Percentiles rank a stretch among this genome's conserved stretches.
phyloP scores from a whole-genome alignment of 2,797 vertebrate species.

The Hippoglossus hippoglossus region DNA sequence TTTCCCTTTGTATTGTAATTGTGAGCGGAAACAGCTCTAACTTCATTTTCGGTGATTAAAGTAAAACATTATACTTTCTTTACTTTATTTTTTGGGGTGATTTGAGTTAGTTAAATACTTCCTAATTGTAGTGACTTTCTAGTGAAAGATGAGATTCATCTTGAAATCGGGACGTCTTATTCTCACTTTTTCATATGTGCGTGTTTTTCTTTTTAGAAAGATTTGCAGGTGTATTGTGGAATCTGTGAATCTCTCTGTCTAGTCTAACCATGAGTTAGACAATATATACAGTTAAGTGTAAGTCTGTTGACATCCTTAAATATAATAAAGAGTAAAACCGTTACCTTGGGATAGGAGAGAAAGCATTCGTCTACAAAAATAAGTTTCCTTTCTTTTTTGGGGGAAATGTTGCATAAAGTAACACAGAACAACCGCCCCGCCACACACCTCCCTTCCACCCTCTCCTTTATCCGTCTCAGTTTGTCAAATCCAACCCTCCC shows the following conservation, averaged over 20 bases:
- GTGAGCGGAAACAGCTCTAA: background rate
- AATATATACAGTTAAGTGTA: background rate
- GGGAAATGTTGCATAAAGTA: slow-evolving; percentile 28
- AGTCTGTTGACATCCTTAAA: background rate
- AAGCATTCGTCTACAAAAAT: slow-evolving; percentile 13
- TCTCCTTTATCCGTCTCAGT: slow-evolving; percentile 5
- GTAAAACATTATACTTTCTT: background rate
- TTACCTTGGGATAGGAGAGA: background rate
- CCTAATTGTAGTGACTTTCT: background rate
- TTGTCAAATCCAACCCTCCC: slow-evolving; percentile 29
- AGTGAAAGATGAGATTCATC: background rate
- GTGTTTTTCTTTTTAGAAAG: background rate
- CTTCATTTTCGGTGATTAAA: too few species aligned
- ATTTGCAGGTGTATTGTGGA: slow-evolving; percentile 3
- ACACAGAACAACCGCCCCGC: background rate
- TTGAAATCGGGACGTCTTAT: background rate
- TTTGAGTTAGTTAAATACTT: too few species aligned
- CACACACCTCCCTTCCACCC: background rate
- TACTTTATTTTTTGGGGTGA: background rate
- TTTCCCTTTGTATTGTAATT: background rate
- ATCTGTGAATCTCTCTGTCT: background rate
- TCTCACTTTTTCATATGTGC: background rate
- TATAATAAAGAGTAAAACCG: slow-evolving; percentile 14
- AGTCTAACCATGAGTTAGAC: slow-evolving; percentile 16
- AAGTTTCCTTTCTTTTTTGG: background rate